Conservation (phyloP, 2,797 vertebrate species). For the Myripristis murdjan region DNA sequence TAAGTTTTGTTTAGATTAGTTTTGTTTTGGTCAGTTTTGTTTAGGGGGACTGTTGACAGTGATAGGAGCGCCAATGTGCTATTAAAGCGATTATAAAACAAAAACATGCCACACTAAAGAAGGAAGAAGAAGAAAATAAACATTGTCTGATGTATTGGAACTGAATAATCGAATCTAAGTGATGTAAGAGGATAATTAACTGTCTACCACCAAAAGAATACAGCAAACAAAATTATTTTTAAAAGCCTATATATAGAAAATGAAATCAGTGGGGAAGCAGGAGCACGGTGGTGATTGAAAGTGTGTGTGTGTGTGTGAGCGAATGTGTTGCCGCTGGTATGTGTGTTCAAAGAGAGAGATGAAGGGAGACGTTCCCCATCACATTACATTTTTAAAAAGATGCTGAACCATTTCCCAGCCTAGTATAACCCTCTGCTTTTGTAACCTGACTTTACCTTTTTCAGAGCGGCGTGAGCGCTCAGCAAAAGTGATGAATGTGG, state of each 20-base stretch:
- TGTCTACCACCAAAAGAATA: too few species aligned
- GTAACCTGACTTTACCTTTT: background rate
- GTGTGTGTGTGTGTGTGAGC: background rate
- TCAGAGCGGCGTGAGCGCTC: constrained; percentile 22
- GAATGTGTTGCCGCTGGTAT: background rate
- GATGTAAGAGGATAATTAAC: too few species aligned
- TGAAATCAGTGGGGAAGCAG: background rate
- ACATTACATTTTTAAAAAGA: constrained; percentile 11
- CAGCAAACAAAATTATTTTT: too few species aligned
- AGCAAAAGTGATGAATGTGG: constrained; percentile 27
- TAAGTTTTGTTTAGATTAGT: background rate
- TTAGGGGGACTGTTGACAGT: background rate
- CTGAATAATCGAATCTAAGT: too few species aligned
- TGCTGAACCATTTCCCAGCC: constrained; percentile 4
- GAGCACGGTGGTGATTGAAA: background rate
- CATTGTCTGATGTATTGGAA: too few species aligned
- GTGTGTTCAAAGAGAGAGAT: constrained; percentile 18
- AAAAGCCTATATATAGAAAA: background rate
- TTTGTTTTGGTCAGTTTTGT: too few species aligned
- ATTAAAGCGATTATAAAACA: background rate
- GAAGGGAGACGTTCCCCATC: constrained; percentile 7
- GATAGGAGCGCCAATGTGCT: background rate
- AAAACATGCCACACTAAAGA: background rate
- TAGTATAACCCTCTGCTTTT: background rate
- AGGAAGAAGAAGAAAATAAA: background rate